Evolutionary conservation across 2,888 invertebrate genomes (phyloP), one percentile per base, ranked within the genome.

Genomic region (Eilema depressum): DNA sequence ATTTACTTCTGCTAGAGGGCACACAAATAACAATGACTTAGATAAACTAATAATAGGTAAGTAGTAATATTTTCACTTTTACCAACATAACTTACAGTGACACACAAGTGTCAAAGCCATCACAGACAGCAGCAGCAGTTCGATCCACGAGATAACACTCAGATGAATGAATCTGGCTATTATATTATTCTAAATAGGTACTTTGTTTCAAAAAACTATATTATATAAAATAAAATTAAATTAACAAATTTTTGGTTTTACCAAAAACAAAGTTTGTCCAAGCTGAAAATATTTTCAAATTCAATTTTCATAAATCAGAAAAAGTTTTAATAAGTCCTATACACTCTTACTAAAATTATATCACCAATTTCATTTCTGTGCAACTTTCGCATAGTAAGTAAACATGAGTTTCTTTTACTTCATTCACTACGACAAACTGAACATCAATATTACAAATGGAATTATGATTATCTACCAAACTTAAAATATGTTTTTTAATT

Each of bases 371-470:
- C 89, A 95, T 92, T 78, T 93, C 93, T 69, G 83, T 83, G 84
- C 95, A 95, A 73, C 56, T 77, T 73, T 89, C 90, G 86, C 95
- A 95, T 74, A 94, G 87, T 20, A 93, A 83, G 82, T 91, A 95
- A 65, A 95, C 86, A 75, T 95, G 94, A 47, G 82, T 84, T 64
- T 92, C 92, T 84, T 85, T 86, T 26, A 73, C 73, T 75, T 94
- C 94, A 53, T 87, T 69, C 59, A 94, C 84, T 28, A 86, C 25
- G 67, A 87, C 83, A 84, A 94, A 95, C 74, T 92, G 89, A 64
- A 86, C 85, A 73, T 89, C 85, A 75, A 77, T 80, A 64, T 76
- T 84, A 76, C 95, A 95, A 17, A 67, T 57, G 41, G 69, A 63
- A 74, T 83, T 87, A 82, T 95, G 95, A 66, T 82, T 88, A 63